Evolutionary conservation across 2,888 invertebrate species (phyloP).

Genomic region (Resseliella maxima): DNA sequence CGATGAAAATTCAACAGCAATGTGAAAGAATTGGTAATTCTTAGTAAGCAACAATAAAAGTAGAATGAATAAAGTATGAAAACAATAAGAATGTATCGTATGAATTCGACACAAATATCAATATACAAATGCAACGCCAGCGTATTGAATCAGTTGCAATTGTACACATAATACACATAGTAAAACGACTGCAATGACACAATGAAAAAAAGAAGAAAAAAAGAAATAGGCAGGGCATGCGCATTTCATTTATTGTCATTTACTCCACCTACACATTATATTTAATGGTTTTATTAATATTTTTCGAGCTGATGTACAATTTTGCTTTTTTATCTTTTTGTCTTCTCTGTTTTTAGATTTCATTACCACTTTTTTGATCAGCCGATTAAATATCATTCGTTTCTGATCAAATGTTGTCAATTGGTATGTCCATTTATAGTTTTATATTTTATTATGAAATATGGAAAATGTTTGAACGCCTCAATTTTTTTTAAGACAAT

Average conservation of each 20-base stretch:
- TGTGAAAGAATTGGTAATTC: too few relatives aligned
- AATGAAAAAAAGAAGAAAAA: background rate
- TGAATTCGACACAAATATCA: background rate
- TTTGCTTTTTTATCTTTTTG: slow-evolving; percentile 18
- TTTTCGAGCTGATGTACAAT: slow-evolving; percentile 33
- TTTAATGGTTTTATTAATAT: slow-evolving; percentile 55
- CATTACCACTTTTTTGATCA: background rate
- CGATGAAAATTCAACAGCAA: too few relatives aligned
- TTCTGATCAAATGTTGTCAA: slow-evolving; percentile 2
- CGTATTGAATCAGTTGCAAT: slow-evolving; percentile 36
- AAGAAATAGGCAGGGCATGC: slow-evolving; percentile 52
- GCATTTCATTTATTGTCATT: slow-evolving; percentile 54
- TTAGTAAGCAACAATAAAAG: background rate
- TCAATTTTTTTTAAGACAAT: background rate
- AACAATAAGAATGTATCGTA: background rate
- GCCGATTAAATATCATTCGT: background rate
- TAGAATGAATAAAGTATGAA: background rate
- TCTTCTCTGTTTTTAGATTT: slow-evolving; percentile 16
- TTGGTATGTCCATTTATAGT: background rate
- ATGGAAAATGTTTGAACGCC: slow-evolving; percentile 7
- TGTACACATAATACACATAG: slow-evolving; percentile 13
- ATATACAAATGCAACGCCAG: slow-evolving; percentile 23
- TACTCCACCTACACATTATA: slow-evolving; percentile 55
- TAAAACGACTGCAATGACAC: slow-evolving; percentile 6
- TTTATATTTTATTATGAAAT: background rate